These are phyloP conservation scores for Meghimatium bilineatum DNA, from an alignment of 2,888 invertebrate species.

Conservation along the genomic window DNA sequence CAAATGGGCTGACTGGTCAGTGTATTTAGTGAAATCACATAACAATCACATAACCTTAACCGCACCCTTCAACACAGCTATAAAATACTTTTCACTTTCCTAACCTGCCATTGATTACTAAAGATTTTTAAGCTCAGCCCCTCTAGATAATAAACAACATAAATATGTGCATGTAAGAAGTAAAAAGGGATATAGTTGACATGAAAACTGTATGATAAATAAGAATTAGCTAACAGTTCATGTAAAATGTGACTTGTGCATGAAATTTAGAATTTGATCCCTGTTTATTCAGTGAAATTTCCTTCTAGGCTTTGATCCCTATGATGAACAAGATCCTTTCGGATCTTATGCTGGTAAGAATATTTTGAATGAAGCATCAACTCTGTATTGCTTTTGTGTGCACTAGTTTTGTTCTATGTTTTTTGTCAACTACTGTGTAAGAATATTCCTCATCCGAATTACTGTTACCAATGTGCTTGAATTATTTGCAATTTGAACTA, in stretches of 20 bases:
- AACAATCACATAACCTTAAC: too few relatives aligned
- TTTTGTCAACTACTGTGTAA: not conserved
- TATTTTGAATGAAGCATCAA: not conserved
- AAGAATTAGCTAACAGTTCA: not conserved
- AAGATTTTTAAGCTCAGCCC: too few relatives aligned
- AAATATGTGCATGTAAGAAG: not conserved
- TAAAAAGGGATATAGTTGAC: not conserved
- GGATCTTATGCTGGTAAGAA: slow-evolving; percentile 50
- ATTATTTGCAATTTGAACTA: not conserved
- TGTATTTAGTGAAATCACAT: too few relatives aligned
- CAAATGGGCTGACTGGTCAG: too few relatives aligned
- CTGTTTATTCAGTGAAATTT: slow-evolving; percentile 15
- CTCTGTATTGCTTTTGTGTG: not conserved
- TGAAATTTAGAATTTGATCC: slow-evolving; percentile 34
- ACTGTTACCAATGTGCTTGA: not conserved
- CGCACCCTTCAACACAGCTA: too few relatives aligned
- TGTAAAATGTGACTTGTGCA: not conserved
- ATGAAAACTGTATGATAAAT: too few relatives aligned
- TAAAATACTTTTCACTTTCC: too few relatives aligned
- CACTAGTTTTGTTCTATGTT: not conserved
- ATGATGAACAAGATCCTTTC: slow-evolving; percentile 49
- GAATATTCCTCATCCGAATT: not conserved
- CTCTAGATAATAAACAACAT: too few relatives aligned
- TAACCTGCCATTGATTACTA: too few relatives aligned
- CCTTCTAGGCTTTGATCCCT: slow-evolving; percentile 44